phyloP scores from a whole-genome alignment of 2,888 invertebrate genomes.

The Gymnoscelis rufifasciata region DNA sequence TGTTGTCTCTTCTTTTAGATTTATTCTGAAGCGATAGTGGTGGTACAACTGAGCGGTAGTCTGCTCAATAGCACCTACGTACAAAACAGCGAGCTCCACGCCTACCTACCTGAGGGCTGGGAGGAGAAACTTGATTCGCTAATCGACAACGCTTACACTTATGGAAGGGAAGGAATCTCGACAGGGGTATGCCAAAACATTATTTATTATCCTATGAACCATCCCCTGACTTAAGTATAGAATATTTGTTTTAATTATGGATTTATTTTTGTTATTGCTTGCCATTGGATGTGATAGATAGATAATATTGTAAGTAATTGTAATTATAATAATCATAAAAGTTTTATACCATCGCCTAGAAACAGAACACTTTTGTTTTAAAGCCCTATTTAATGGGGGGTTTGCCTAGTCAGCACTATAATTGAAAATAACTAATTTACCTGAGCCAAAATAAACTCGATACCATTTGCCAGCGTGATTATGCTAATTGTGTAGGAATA shows the following conservation, averaged over 20 bases:
- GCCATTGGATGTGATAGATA: conserved; percentile 32
- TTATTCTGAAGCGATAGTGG: conserved; percentile 95
- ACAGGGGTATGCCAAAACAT: conserved; percentile 83
- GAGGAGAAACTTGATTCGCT: conserved; percentile 93
- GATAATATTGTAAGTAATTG: conserved; percentile 4
- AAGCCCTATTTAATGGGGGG: too few relatives aligned
- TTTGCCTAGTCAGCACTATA: too few relatives aligned
- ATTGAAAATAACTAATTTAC: too few relatives aligned
- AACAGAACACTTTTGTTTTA: too few relatives aligned
- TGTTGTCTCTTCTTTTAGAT: conserved; percentile 83
- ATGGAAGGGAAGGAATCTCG: conserved; percentile 94
- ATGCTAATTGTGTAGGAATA: too few relatives aligned
- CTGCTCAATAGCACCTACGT: conserved; percentile 93
- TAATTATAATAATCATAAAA: too few relatives aligned
- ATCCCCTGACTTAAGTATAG: too few relatives aligned
- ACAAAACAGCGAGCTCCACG: conserved; percentile 91
- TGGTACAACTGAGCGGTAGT: conserved; percentile 92
- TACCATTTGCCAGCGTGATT: too few relatives aligned
- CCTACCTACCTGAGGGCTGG: conserved; percentile 90
- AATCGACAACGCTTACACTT: conserved; percentile 94
- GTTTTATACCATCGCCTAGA: too few relatives aligned
- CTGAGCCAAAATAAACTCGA: too few relatives aligned
- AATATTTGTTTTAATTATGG: conserved; percentile 17
- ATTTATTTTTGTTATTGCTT: conserved; percentile 32
- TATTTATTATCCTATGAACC: too few relatives aligned